A percentile compares a stretch with the other conserved stretches of the same genome.
Conservation (phyloP, 2,797 vertebrate genomes). For the Pseudocheirus occidentalis region DNA sequence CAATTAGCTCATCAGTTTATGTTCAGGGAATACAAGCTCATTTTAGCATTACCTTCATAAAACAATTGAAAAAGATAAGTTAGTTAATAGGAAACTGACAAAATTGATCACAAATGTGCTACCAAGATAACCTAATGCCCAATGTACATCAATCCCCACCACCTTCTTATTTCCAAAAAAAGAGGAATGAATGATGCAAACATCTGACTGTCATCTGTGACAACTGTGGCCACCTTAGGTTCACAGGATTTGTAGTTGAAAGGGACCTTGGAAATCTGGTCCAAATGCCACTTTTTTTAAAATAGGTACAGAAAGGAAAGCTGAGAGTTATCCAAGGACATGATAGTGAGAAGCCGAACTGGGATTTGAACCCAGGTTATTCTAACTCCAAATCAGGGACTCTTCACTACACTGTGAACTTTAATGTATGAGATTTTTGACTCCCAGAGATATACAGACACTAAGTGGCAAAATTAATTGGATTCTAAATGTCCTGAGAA, state of each 20-base stretch:
- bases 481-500: constrained; percentile 46
- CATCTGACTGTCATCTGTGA: constrained; percentile 72
- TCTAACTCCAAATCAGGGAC: neutral
- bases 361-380: neutral
- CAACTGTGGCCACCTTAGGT: constrained; percentile 32
- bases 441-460: constrained; percentile 67
- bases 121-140: constrained; percentile 61
- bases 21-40: constrained; percentile 40
- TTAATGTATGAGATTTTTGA: constrained; percentile 63
- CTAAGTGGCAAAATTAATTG: constrained; percentile 67
- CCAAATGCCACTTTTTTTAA: neutral
- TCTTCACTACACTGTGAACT: neutral
- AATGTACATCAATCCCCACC: constrained; percentile 50
- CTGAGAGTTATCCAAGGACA: neutral
- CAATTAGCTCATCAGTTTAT: constrained; percentile 39
- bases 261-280: neutral
- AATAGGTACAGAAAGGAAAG: neutral
- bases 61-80: constrained; percentile 52
- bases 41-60: constrained; percentile 62
- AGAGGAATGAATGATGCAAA: constrained; percentile 67
- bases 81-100: constrained; percentile 33
- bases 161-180: constrained; percentile 63
- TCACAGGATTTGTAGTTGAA: neutral
- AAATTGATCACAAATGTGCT: constrained; percentile 47
- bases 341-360: neutral